phyloP scores from a whole-genome alignment of 2,888 invertebrate genomes.

The Dyspetes luteomarginatus region DNA sequence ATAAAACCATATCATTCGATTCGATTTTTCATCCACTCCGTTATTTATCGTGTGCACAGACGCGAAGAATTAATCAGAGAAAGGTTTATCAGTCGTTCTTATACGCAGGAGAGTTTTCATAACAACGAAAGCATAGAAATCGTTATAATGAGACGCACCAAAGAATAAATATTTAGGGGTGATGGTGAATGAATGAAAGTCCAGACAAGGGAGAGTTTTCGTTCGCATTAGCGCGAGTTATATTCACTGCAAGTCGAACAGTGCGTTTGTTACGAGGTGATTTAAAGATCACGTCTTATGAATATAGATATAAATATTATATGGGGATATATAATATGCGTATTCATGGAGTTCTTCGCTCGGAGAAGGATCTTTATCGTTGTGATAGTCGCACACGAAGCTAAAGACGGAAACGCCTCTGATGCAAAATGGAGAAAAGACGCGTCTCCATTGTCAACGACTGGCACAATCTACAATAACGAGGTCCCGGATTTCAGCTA shows the following conservation, averaged over 20 bases:
- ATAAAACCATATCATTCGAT: too few relatives aligned
- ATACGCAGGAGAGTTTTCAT: constrained; percentile 26
- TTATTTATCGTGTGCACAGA: neutral
- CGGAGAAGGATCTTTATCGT: constrained; percentile 32
- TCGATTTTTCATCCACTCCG: neutral
- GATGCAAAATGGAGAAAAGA: constrained; percentile 51
- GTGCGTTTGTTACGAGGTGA: constrained; percentile 48
- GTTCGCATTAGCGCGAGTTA: neutral
- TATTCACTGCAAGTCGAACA: constrained; percentile 35
- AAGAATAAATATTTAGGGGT: constrained; percentile 1
- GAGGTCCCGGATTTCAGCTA: constrained; percentile 70
- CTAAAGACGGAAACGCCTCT: neutral
- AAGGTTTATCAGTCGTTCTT: neutral
- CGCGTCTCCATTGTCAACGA: constrained; percentile 66
- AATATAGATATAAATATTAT: constrained; percentile 32
- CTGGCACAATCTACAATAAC: constrained; percentile 72
- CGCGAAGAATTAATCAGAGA: constrained; percentile 2
- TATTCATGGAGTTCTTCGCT: constrained; percentile 68
- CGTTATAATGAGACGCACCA: constrained; percentile 46
- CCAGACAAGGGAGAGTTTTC: neutral
- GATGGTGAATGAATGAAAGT: constrained; percentile 15
- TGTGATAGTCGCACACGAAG: neutral
- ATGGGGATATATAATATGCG: constrained; percentile 59
- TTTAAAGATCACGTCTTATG: constrained; percentile 38
- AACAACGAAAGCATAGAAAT: constrained; percentile 26